Conservation (phyloP, 1,140 invertebrate species). For the Periplaneta americana region DNA sequence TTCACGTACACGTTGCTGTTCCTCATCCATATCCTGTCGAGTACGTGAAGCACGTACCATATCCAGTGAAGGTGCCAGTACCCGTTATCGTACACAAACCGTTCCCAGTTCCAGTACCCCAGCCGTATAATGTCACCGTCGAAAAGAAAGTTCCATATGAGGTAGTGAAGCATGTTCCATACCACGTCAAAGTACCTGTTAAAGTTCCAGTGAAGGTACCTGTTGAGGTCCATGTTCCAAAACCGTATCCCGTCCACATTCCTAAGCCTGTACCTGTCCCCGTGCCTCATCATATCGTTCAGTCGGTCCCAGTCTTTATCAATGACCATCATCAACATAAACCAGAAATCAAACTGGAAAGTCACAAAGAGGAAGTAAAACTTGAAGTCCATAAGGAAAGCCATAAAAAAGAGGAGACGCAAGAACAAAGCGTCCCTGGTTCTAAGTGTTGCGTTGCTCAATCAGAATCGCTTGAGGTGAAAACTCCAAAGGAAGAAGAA, state of each 20-base stretch:
- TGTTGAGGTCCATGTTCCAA: constrained; percentile 39
- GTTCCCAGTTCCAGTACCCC: constrained; percentile 15
- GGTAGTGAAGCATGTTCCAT: constrained; percentile 33
- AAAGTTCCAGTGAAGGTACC: constrained; percentile 48
- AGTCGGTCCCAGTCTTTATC: constrained; percentile 49
- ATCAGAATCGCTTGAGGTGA: no score
- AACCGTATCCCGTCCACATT: constrained; percentile 55
- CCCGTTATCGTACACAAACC: constrained; percentile 6
- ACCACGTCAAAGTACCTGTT: constrained; percentile 41
- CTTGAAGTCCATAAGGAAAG: no score
- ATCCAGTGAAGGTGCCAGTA: constrained; percentile 5
- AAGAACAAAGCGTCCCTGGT: no score
- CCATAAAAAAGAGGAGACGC: no score
- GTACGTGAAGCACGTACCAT: constrained; percentile 8
- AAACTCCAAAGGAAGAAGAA: no score
- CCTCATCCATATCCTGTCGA: constrained; percentile 35
- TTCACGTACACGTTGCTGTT: constrained; percentile 49
- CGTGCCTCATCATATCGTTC: constrained; percentile 62
- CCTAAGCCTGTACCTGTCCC: constrained; percentile 49
- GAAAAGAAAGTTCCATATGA: constrained; percentile 39
- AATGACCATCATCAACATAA: not conserved
- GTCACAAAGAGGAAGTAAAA: no score
- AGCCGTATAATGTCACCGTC: constrained; percentile 34
- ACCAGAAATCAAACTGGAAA: no score
- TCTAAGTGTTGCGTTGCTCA: no score